Evolutionary conservation across 2,888 invertebrate genomes (phyloP).

Genomic region (Uropetala carovei): DNA sequence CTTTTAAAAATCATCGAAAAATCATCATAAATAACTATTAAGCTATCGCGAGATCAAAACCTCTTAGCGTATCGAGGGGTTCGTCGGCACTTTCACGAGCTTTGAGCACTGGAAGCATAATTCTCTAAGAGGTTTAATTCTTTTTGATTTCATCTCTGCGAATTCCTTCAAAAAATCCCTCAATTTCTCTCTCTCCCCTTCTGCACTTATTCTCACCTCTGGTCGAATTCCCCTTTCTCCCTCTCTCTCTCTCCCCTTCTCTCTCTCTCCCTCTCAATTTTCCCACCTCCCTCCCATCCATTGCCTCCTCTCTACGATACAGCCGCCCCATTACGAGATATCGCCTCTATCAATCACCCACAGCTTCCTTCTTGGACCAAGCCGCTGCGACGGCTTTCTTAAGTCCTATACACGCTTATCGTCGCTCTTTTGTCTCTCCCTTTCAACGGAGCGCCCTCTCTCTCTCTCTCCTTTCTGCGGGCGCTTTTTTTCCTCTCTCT

Average conservation of each 20-base stretch:
- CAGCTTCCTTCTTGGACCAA: background rate
- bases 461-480: background rate
- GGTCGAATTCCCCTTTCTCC: background rate
- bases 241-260: too few relatives aligned
- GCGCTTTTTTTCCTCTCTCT: background rate
- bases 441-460: too few relatives aligned
- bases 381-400: background rate
- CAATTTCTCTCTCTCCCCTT: background rate
- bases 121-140: too few relatives aligned
- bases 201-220: background rate
- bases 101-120: too few relatives aligned
- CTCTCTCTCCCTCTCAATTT: background rate
- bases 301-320: background rate
- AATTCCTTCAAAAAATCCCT: background rate
- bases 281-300: background rate
- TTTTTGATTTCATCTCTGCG: background rate
- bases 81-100: too few relatives aligned
- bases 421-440: slow-evolving; percentile 27
- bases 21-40: too few relatives aligned
- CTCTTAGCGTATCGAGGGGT: too few relatives aligned
- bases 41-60: too few relatives aligned
- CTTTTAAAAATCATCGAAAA: too few relatives aligned
- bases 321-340: background rate
- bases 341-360: slow-evolving; percentile 55
- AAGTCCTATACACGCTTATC: slow-evolving; percentile 8